phyloP scores from a whole-genome alignment of 2,888 invertebrate species.

The Spodoptera picta region DNA sequence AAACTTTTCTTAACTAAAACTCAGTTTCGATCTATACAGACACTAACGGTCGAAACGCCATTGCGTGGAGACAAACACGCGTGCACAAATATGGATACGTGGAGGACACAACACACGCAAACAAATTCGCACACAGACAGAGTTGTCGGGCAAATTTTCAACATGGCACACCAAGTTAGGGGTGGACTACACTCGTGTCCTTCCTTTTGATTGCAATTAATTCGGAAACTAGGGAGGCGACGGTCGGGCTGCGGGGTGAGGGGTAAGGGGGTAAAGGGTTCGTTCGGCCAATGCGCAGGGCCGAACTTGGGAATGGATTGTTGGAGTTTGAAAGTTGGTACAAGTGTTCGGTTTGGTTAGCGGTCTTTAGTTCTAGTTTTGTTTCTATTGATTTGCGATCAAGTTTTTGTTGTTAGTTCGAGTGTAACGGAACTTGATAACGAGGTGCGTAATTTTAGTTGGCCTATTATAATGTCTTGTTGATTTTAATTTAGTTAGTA shows the following conservation, averaged over 20 bases:
- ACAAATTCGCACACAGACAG: constrained; percentile 66
- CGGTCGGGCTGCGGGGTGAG: constrained; percentile 59
- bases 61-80: constrained; percentile 63
- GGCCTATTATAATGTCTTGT: constrained; percentile 25
- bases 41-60: constrained; percentile 44
- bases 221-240: constrained; percentile 77
- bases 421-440: constrained; percentile 45
- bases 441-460: constrained; percentile 19
- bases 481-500: background rate
- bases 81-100: constrained; percentile 51
- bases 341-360: constrained; percentile 72
- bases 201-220: constrained; percentile 89
- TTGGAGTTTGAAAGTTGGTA: constrained; percentile 74
- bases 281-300: constrained; percentile 85
- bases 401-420: constrained; percentile 55
- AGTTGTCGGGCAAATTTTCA: constrained; percentile 78
- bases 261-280: constrained; percentile 70
- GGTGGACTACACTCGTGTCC: constrained; percentile 87
- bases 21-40: constrained; percentile 31
- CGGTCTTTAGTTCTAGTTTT: constrained; percentile 73
- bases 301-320: constrained; percentile 79
- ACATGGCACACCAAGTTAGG: constrained; percentile 86
- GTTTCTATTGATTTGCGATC: constrained; percentile 64
- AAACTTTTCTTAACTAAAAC: constrained; percentile 44
- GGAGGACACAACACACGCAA: constrained; percentile 55